Conservation (phyloP, 2,113 vertebrate genomes). For the Suricata suricatta region DNA sequence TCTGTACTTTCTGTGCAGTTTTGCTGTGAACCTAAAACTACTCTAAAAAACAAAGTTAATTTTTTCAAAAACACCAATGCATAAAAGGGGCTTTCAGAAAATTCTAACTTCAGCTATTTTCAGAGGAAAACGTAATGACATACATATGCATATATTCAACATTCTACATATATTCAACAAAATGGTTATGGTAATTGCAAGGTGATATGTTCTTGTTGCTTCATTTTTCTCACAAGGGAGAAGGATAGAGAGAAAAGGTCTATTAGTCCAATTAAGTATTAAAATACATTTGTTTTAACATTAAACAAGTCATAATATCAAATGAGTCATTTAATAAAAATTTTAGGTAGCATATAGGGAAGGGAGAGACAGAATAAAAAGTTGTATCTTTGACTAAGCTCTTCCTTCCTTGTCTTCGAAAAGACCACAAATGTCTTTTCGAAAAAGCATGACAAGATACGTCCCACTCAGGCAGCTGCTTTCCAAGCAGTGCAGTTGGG, state of each 20-base stretch:
- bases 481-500: slow-evolving; percentile 27
- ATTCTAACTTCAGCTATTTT: slow-evolving; percentile 8
- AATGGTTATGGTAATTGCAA: not conserved
- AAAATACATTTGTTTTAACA: slow-evolving; percentile 43
- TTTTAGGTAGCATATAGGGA: not conserved
- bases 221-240: not conserved
- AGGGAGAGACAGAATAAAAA: slow-evolving; percentile 18
- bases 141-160: not conserved
- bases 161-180: not conserved
- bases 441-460: slow-evolving; percentile 36
- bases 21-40: not conserved
- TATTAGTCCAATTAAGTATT: not conserved
- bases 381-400: slow-evolving; percentile 17
- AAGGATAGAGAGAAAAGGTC: not conserved
- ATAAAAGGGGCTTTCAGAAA: not conserved
- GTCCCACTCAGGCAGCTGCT: not conserved
- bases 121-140: not conserved
- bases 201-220: not conserved
- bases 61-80: not conserved
- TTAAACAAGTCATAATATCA: not conserved
- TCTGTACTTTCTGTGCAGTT: not conserved
- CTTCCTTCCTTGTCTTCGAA: slow-evolving; percentile 44
- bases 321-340: not conserved
- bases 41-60: not conserved
- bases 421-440: slow-evolving; percentile 45